Base-by-base conservation (phyloP, 1,140 invertebrate species). In the Argopecten irradians region DNA sequence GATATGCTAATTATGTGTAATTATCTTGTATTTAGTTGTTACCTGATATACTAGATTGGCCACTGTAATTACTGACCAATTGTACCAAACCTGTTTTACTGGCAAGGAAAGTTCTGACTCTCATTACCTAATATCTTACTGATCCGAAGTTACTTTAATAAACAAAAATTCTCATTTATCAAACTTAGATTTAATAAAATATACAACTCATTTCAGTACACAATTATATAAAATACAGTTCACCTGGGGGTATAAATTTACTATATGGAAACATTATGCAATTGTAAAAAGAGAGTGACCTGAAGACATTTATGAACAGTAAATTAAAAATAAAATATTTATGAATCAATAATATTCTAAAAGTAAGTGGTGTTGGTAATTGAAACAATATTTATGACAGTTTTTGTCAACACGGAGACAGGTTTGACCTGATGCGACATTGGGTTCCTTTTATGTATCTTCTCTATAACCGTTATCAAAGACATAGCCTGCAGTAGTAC, bases 401-500 rank as follows among this genome's bases (percentile, higher is more conserved):
- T 71, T 22, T 71, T 71, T 71, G 14, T 71, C 55, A 71, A 71
- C 55, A 71, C 55, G n/a, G n/a, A 71, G 55, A 71, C 55, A 71
- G 55, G 55, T 71, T 5, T 28, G 28, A 71, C 55, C 55, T 28
- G 55, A 28, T 28, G n/a, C 55, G 28, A 11, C 14, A 28, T 28
- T n/a, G 55, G 55, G 28, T n/a, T 28, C 28, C 55, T 71, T 71
- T n/a, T 28, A 71, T 71, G n/a, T n/a, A n/a, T n/a, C 55, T 71
- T 71, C 55, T 71, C 55, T 3, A 71, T 71, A 28, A 28, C 55
- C n/a, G 22, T n/a, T n/a, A 71, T 71, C 55, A 71, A 28, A 28
- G 19, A 71, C 8, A 71, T 28, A 28, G 55, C 55, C 55, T n/a
- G 19, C 22, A 71, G 55, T 71, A 28, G 1, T 28, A 22, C 55